These are phyloP conservation scores for Hydrotaea cyrtoneurina DNA, from an alignment of 2,888 invertebrate genomes.

Conservation along the genomic window DNA sequence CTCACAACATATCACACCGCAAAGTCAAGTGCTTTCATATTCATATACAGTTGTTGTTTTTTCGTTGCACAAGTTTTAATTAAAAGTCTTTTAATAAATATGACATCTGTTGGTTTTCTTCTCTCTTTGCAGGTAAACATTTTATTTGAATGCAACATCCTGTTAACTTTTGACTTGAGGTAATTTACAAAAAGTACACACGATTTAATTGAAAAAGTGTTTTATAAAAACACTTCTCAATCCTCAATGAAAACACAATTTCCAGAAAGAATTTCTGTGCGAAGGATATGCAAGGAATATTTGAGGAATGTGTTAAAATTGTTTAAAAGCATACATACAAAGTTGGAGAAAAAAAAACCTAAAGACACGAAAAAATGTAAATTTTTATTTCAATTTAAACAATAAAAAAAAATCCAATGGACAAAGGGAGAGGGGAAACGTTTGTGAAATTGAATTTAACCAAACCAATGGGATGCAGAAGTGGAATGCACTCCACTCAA, in stretches of 20 bases:
- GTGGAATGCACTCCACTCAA: too few relatives aligned
- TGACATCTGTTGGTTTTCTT: background rate
- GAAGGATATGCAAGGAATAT: background rate
- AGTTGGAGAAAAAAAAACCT: background rate
- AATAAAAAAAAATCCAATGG: background rate
- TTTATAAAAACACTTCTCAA: background rate
- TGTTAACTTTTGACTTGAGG: too few relatives aligned
- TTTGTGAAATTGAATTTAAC: background rate
- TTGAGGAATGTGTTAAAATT: background rate
- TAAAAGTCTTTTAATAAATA: background rate
- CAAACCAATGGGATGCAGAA: background rate
- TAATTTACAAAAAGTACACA: background rate
- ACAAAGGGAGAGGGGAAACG: background rate
- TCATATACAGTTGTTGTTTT: background rate
- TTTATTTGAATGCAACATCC: too few relatives aligned
- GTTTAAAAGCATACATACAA: background rate
- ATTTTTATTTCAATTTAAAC: constrained; percentile 3
- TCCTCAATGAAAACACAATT: background rate
- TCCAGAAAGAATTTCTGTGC: background rate
- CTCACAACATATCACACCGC: too few relatives aligned
- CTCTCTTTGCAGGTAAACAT: constrained; percentile 2
- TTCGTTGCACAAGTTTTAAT: background rate
- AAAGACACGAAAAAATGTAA: background rate
- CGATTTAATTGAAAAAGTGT: background rate
- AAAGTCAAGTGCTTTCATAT: too few relatives aligned